phyloP scores from a whole-genome alignment of 2,888 invertebrate species.

The Diadromus collaris region DNA sequence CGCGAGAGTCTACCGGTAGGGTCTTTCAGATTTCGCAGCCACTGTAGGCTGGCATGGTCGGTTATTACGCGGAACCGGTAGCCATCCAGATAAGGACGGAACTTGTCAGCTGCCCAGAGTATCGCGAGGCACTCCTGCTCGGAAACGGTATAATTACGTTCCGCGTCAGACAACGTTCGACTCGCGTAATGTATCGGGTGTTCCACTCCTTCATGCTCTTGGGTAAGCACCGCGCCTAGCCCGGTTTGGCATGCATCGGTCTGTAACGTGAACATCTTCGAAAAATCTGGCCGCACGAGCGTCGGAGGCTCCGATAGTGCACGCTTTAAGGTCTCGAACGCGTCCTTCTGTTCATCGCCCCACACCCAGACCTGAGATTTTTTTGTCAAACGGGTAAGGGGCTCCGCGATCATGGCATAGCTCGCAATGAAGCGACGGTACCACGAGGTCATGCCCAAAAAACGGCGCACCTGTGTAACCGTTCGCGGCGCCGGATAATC shows the following conservation, averaged over 20 bases:
- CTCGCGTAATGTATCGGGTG: constrained; percentile 58
- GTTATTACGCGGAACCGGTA: constrained; percentile 44
- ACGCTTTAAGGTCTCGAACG: background rate
- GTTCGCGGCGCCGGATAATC: background rate
- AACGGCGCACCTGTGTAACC: background rate
- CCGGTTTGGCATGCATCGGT: constrained; percentile 28
- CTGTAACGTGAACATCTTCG: constrained; percentile 10
- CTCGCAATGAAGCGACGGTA: constrained; percentile 14
- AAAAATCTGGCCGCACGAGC: constrained; percentile 28
- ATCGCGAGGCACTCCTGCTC: constrained; percentile 54
- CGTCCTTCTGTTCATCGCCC: background rate
- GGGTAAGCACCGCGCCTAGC: constrained; percentile 14
- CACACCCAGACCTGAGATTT: constrained; percentile 13
- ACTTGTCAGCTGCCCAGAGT: constrained; percentile 35
- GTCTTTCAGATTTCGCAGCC: constrained; percentile 42
- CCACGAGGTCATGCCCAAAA: constrained; percentile 30
- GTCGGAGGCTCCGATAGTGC: constrained; percentile 16
- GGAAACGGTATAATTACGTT: constrained; percentile 49
- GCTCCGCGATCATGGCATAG: background rate
- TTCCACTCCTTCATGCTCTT: constrained; percentile 10
- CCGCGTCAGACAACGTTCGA: constrained; percentile 27
- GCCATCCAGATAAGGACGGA: constrained; percentile 43
- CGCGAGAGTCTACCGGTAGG: constrained; percentile 35
- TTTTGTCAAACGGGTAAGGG: background rate
- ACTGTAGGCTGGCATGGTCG: constrained; percentile 41